Base-by-base conservation (phyloP, 2,113 vertebrate species). In the Clinocottus analis region DNA sequence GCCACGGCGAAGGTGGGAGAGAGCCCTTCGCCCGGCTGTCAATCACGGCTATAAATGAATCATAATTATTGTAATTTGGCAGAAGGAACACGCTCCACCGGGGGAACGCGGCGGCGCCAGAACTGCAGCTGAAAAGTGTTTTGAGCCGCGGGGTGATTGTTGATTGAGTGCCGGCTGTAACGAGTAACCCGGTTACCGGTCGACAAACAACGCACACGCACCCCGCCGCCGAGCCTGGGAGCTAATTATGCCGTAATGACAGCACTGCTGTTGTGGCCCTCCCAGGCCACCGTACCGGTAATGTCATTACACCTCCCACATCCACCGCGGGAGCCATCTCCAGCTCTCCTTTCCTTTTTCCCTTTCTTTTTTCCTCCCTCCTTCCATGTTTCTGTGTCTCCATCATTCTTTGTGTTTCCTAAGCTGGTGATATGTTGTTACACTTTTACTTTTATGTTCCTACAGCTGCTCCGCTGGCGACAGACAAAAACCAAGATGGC, bases 31-130 rank as follows among this genome's bases (percentile, higher is more conserved):
- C 79, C 71, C 75, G 23, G 71, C 87, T 65, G 90, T 87, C 90
- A 93, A 87, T 93, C 91, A 89, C 23, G 1, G 73, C 86, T 91
- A 85, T 83, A 87, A 90, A 89, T 87, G 90, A 89, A 85, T 83
- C 84, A 70, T 92, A 92, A 93, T 93, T 87, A 92, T 81, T 79
- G 84, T 91, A 84, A 93, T 93, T 85, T 88, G 82, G 73, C 62
- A 33, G 68, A 35, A 55, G 81, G 77, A 87, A 77, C 89, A 79
- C 66, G 4, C 72, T 78, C 84, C 68, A 78, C 85, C 2, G 56
- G 8, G 75, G 58, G 83, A 80, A 23, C 41, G 68, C 7, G 35
- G 69, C 41, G 41, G 41, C 1, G 41, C 83, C 81, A 61, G 75
- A 89, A 84, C 84, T 81, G 76, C 77, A 65, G 75, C 88, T 72